A percentile compares a stretch with the other conserved stretches of the same genome.
Evolutionary conservation across 2,797 vertebrate genomes (phyloP).

Genomic region (Coranthus polyacanthus): DNA sequence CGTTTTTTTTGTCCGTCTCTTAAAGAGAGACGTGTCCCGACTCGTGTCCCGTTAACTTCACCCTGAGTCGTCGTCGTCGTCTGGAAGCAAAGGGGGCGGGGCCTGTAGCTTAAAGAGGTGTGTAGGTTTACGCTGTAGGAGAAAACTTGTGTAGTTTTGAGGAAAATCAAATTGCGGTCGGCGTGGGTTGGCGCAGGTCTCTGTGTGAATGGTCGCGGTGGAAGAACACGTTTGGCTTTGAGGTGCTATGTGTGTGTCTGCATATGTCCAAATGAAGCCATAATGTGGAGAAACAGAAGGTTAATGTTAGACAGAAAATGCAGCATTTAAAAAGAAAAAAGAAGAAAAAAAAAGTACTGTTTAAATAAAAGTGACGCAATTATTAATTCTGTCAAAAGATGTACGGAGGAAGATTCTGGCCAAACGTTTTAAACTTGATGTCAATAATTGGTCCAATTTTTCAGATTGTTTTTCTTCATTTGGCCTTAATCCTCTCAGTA

Average conservation of each 20-base stretch:
- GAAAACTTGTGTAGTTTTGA: slow-evolving; percentile 19
- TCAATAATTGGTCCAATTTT: neutral
- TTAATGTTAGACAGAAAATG: slow-evolving; percentile 11
- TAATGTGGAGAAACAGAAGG: slow-evolving; percentile 23
- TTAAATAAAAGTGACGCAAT: slow-evolving; percentile 29
- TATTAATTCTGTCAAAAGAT: slow-evolving; percentile 36
- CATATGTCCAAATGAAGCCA: slow-evolving; percentile 53
- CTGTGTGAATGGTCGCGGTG: slow-evolving; percentile 30
- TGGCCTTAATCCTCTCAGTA: slow-evolving; percentile 39
- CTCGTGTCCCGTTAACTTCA: slow-evolving; percentile 10
- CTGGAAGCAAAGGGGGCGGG: neutral
- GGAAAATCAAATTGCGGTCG: slow-evolving; percentile 27
- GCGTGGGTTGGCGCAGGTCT: slow-evolving; percentile 28
- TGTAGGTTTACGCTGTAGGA: slow-evolving; percentile 24
- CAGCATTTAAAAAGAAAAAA: slow-evolving; percentile 37
- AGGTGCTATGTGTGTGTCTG: slow-evolving; percentile 32
- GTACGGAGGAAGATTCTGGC: slow-evolving; percentile 22
- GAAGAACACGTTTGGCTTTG: slow-evolving; percentile 41
- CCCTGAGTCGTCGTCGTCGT: neutral
- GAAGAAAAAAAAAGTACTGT: slow-evolving; percentile 28
- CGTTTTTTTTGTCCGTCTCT: neutral
- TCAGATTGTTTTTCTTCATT: slow-evolving; percentile 10
- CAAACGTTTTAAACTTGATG: slow-evolving; percentile 12
- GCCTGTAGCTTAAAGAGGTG: slow-evolving; percentile 7
- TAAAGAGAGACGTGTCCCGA: neutral